Percentiles rank a stretch among this genome's conserved stretches.
phyloP scores from a whole-genome alignment of 2,113 vertebrate genomes.

The Cephalopterus ornatus region DNA sequence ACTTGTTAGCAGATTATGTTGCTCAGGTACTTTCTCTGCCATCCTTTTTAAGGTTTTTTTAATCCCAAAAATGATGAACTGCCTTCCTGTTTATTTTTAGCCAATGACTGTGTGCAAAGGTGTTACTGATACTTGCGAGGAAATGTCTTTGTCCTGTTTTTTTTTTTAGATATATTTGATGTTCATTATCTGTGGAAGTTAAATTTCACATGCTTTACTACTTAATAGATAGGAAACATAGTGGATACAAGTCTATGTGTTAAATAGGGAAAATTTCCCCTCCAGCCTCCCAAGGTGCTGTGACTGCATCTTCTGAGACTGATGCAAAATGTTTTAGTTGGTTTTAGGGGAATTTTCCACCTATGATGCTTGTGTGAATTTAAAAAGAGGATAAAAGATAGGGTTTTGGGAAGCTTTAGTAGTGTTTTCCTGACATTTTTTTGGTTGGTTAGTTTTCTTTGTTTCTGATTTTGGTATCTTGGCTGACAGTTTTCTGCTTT shows the following conservation, averaged over 20 bases:
- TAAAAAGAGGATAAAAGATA: background rate
- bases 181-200: background rate
- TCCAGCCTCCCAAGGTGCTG: background rate
- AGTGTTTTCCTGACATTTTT: background rate
- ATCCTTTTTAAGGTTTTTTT: background rate
- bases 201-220: background rate
- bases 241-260: background rate
- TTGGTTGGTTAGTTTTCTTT: background rate
- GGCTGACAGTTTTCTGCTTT: background rate
- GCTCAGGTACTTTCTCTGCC: background rate
- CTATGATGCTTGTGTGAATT: background rate
- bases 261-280: background rate
- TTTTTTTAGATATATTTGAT: background rate
- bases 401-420: background rate
- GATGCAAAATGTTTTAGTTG: background rate
- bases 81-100: background rate
- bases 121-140: background rate
- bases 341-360: background rate
- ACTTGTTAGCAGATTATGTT: slow-evolving; percentile 1
- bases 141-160: background rate
- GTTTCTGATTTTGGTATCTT: background rate
- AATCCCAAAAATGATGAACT: background rate
- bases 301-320: background rate
- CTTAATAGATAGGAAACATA: background rate
- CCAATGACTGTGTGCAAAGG: background rate